Evolutionary conservation across 2,113 vertebrate species (phyloP), one percentile per base, ranked within the genome.

Genomic region (Ellobius talpinus): DNA sequence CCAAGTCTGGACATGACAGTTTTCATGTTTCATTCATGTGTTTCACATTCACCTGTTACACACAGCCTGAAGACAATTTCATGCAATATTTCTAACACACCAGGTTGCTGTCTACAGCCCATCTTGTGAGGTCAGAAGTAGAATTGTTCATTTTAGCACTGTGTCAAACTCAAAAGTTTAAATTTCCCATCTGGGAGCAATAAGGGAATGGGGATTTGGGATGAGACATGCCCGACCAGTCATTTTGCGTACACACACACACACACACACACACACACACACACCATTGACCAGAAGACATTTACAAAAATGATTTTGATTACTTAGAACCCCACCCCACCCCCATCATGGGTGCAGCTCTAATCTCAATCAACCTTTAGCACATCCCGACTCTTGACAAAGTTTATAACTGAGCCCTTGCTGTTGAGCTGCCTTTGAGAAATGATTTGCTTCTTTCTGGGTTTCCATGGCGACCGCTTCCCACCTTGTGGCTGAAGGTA

Each of bases 391-490:
- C 74, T 63, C 81, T 85, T 93, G 93, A 91, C 84, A 33, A 96
- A 97, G 97, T 95, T 97, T 94, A 42, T 96, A 98, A 86, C 47
- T 29, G 7, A 86, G 87, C 88, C 90, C 93, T 96, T 89, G 24
- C 81, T 61, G 42, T 1, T 86, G 90, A 95, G 90, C 96, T 17
- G 11, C 7, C 45, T 50, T 90, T 96, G 95, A 90, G 92, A 90
- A 94, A 96, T 29, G 84, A 74, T 66, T 97, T 1, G 77, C 79
- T 94, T 95, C 91, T 70, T 94, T 94, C 93, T 63, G 33, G 39
- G 97, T 98, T 98, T 98, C 98, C 96, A 97, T 96, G 97, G 97
- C 96, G 96, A 98, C 97, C 17, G 8, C 24, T 95, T 97, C 94
- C 88, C 96, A 74, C 78, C 96, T 92, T 94, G 84, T 78, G 45